Percentiles rank a stretch among this genome's conserved stretches.
Evolutionary conservation across 2,113 vertebrate species (phyloP).

Genomic region (Amphilophus citrinellus): DNA sequence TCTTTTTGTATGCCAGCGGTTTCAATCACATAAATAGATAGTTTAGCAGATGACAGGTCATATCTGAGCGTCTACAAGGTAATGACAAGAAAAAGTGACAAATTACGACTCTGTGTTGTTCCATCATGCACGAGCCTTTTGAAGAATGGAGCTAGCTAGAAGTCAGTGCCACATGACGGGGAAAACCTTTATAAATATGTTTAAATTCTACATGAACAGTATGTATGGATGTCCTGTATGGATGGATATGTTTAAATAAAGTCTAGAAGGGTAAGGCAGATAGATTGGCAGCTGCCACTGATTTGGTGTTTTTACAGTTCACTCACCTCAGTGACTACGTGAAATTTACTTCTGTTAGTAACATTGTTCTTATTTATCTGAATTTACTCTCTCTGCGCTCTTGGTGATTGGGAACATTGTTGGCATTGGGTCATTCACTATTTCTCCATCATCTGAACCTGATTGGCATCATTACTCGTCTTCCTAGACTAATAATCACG

Average conservation of each 20-base stretch:
- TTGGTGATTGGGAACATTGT: conserved; percentile 52
- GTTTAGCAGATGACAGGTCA: conserved; percentile 46
- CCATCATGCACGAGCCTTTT: conserved; percentile 64
- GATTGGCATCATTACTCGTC: conserved; percentile 60
- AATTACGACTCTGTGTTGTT: conserved; percentile 73
- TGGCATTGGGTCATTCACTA: conserved; percentile 37
- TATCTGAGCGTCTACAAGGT: conserved; percentile 77
- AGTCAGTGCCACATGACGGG: conserved; percentile 38
- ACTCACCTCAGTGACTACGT: conserved; percentile 24
- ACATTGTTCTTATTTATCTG: conserved; percentile 53
- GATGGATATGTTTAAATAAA: not conserved
- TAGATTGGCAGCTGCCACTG: conserved; percentile 37
- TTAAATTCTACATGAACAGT: conserved; percentile 17
- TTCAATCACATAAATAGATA: conserved; percentile 77
- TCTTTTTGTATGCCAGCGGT: conserved; percentile 48
- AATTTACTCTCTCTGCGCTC: conserved; percentile 32
- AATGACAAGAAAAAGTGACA: conserved; percentile 77
- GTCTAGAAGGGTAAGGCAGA: not conserved
- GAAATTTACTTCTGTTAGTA: conserved; percentile 20
- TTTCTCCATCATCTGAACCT: conserved; percentile 57
- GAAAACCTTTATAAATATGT: conserved; percentile 22
- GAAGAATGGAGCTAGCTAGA: conserved; percentile 53
- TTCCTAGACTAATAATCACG: conserved; percentile 59
- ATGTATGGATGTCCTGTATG: conserved; percentile 1
- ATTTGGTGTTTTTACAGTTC: conserved; percentile 30